Conservation (phyloP, 2,113 vertebrate species). For the Myotis brandtii region DNA sequence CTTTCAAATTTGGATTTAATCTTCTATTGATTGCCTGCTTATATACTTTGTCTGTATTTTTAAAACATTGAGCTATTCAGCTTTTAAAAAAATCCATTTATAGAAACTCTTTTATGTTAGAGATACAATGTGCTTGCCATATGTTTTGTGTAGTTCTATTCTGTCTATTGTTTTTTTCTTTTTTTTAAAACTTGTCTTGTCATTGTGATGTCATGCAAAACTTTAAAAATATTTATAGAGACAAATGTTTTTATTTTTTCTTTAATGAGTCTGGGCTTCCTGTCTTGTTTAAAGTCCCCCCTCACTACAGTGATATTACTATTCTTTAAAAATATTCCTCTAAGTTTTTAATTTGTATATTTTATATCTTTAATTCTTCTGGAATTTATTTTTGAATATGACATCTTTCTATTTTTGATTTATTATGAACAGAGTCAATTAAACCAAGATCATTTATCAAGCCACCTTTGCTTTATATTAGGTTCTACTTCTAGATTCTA, state of each 20-base stretch:
- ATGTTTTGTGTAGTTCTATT: conserved; percentile 28
- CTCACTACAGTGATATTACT: background rate
- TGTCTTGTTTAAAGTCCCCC: conserved; percentile 25
- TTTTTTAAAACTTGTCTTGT: background rate
- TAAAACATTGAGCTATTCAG: background rate
- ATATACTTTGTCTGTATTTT: background rate
- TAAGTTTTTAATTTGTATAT: background rate
- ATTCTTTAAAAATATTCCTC: conserved; percentile 5
- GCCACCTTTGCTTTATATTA: conserved; percentile 18
- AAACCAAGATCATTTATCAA: background rate
- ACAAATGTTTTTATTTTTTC: conserved; percentile 25
- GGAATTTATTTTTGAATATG: conserved; percentile 48
- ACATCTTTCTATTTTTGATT: background rate
- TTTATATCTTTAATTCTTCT: conserved; percentile 38
- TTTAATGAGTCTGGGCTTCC: background rate
- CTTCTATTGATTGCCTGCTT: background rate
- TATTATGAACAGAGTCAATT: background rate
- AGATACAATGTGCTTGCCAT: conserved; percentile 12
- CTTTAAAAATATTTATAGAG: conserved; percentile 42
- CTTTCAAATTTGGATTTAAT: background rate
- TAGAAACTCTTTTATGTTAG: conserved; percentile 41
- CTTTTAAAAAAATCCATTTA: background rate
- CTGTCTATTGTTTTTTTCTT: background rate
- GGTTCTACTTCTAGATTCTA: conserved; percentile 1
- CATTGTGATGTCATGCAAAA: conserved; percentile 39